These are phyloP conservation scores for Drosophila kurseongensis DNA, from an alignment of 1,140 invertebrate genomes.

Conservation along the genomic window DNA sequence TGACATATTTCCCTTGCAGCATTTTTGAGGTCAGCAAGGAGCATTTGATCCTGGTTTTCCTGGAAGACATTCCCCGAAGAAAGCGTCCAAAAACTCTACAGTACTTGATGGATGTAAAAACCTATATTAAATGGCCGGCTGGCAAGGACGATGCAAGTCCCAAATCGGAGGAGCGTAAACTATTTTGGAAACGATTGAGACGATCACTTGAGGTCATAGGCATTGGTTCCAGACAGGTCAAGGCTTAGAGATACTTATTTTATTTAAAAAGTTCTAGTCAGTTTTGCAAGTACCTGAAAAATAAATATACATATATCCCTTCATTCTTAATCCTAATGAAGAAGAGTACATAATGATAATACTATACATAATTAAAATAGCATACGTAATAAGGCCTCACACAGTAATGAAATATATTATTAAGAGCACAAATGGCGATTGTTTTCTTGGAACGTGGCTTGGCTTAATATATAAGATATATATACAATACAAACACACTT, in stretches of 20 bases:
- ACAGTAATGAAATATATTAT: not conserved
- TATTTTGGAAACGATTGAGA: conserved; percentile 82
- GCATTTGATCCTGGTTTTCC: conserved; percentile 87
- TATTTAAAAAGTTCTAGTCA: conserved; percentile 58
- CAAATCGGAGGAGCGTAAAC: conserved; percentile 71
- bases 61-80: conserved; percentile 87
- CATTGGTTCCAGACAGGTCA: conserved; percentile 43
- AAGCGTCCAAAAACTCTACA: conserved; percentile 87
- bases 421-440: not conserved
- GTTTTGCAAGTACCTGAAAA: conserved; percentile 67
- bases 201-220: conserved; percentile 63
- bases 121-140: conserved; percentile 87
- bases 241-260: conserved; percentile 13
- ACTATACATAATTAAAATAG: not conserved
- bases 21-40: conserved; percentile 87
- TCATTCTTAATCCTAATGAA: not conserved
- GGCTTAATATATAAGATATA: too few species aligned
- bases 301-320: conserved; percentile 3
- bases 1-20: conserved; percentile 60
- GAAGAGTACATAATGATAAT: not conserved
- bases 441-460: not conserved
- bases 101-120: conserved; percentile 88
- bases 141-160: conserved; percentile 44
- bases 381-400: not conserved
- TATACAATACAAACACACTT: too few species aligned